Base-by-base conservation (phyloP, 2,113 vertebrate genomes). In the Ptychochromis oligacanthus region DNA sequence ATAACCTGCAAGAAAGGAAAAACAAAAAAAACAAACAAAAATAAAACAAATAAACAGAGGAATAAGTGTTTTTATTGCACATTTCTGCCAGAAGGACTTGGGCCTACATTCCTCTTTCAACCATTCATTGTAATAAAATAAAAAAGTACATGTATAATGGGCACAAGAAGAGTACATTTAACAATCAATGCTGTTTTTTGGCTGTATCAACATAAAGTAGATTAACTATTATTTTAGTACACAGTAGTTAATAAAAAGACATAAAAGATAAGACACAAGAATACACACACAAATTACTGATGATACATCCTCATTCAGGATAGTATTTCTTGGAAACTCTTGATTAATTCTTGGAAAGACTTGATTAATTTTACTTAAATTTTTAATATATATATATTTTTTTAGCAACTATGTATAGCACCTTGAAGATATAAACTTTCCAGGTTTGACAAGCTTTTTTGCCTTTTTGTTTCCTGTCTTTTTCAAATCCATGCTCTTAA, bases 1-100 rank as follows among this genome's bases (percentile, higher is more conserved):
- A 88, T 86, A 92, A 89, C 83, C 88, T 85, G 89, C 76, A 81
- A 84, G 64, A 88, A 77, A 90, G 62, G 60, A 38, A 62, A 86
- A 88, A 91, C 49, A 77, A 65, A 84, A 88, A 89, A 87, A 88
- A 52, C 12, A 77, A 72, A 85, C 84, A 91, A 64, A 81, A 46
- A 70, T 20, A 70, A 75, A 88, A 80, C 67, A 83, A 87, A 85
- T 91, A 88, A 89, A 87, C 87, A 62, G 64, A 59, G 60, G 31
- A 90, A 76, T 84, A 82, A 81, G 61, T 83, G 49, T 75, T 83
- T 79, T 77, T 79, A 74, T 82, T 79, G 64, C 75, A 79, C 52
- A 60, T 88, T 83, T 84, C 82, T 89, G 88, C 79, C 81, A 87
- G 54, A 52, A 86, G 86, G 65, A 77, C 31, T 13, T 89, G 87